Conservation (phyloP, 2,888 invertebrate genomes). For the Cancer borealis region DNA sequence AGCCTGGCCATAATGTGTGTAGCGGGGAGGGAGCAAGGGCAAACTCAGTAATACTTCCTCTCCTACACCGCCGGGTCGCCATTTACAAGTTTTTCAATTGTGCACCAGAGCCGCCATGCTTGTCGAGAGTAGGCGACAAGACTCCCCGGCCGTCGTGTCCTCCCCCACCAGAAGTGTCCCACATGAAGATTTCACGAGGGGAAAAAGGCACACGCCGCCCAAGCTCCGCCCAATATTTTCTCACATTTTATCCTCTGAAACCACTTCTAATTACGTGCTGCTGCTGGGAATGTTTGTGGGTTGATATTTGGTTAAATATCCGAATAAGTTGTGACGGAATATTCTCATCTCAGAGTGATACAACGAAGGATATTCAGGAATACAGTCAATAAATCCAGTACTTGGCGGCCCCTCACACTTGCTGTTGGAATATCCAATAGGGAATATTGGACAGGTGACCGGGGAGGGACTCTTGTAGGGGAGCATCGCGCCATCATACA, state of each 20-base stretch:
- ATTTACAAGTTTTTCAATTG: slow-evolving; percentile 66
- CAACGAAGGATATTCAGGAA: neutral
- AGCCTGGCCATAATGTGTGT: slow-evolving; percentile 58
- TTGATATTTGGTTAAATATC: neutral
- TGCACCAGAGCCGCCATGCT: slow-evolving; percentile 61
- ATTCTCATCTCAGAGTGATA: neutral
- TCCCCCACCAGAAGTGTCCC: slow-evolving; percentile 52
- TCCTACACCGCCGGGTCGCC: slow-evolving; percentile 56
- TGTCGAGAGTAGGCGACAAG: slow-evolving; percentile 55
- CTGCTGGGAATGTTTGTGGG: neutral
- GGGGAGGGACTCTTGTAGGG: slow-evolving; percentile 52
- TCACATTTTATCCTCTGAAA: neutral
- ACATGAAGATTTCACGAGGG: slow-evolving; percentile 38
- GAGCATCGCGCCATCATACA: slow-evolving; percentile 34
- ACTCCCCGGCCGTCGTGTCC: slow-evolving; percentile 44
- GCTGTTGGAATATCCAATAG: slow-evolving; percentile 67
- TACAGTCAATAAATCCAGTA: slow-evolving; percentile 56
- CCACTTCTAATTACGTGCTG: neutral
- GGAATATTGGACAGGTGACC: slow-evolving; percentile 62
- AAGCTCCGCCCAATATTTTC: slow-evolving; percentile 22
- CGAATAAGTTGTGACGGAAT: neutral
- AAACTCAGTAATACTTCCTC: slow-evolving; percentile 53
- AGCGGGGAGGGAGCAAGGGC: slow-evolving; percentile 45
- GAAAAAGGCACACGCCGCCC: slow-evolving; percentile 28
- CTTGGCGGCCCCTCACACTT: slow-evolving; percentile 61